phyloP scores from a whole-genome alignment of 2,113 vertebrate species.

The Smithornis capensis region DNA sequence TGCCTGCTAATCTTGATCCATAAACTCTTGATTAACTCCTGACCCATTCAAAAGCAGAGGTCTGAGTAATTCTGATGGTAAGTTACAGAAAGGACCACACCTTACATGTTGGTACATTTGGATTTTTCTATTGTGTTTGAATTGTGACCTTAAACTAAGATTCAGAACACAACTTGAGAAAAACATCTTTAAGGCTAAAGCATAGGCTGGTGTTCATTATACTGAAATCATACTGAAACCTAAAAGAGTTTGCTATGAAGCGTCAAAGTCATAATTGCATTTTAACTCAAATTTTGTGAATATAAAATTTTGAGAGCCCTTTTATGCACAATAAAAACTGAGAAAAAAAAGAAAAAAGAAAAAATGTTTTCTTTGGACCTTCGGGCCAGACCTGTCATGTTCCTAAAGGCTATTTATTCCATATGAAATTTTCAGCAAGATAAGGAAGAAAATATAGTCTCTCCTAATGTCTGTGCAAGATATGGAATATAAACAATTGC shows the following conservation, averaged over 20 bases:
- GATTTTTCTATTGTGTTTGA: background rate
- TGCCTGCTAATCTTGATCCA: background rate
- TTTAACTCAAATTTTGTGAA: background rate
- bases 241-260: background rate
- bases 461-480: background rate
- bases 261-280: background rate
- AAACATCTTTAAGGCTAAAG: background rate
- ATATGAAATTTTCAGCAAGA: background rate
- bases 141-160: background rate
- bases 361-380: background rate
- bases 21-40: background rate
- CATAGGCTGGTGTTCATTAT: background rate
- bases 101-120: background rate
- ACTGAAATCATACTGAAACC: background rate
- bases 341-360: background rate
- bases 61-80: fast-evolving
- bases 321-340: background rate
- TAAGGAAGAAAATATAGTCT: background rate
- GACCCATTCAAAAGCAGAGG: background rate
- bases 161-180: background rate
- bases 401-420: background rate
- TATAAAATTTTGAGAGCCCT: background rate
- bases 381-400: background rate
- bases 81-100: background rate
- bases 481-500: background rate